Percentiles rank a stretch among this genome's conserved stretches.
Evolutionary conservation across 2,888 invertebrate genomes (phyloP).

Genomic region (Anticlea derivata): DNA sequence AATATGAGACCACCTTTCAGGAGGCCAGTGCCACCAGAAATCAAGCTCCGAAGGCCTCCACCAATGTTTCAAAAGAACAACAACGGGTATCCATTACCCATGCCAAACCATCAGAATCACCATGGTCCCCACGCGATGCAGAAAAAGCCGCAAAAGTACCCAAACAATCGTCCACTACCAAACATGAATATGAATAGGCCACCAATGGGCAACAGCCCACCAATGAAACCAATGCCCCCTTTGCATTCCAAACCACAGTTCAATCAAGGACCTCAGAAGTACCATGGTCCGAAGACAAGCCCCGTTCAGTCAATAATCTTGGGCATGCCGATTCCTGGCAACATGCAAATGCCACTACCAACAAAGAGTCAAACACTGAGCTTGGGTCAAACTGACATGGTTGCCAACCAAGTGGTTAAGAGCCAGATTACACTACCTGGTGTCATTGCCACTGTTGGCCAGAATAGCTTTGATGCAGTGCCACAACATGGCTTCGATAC

Average conservation of each 20-base stretch:
- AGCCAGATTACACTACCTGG: constrained; percentile 75
- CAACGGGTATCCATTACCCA: constrained; percentile 61
- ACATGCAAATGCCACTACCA: constrained; percentile 42
- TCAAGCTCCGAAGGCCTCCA: constrained; percentile 68
- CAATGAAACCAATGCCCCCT: constrained; percentile 66
- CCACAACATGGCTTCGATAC: constrained; percentile 56
- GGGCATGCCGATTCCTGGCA: constrained; percentile 52
- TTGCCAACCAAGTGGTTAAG: constrained; percentile 74
- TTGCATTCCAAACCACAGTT: constrained; percentile 42
- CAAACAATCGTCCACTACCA: constrained; percentile 49
- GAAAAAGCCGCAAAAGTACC: constrained; percentile 58
- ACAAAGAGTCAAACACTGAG: constrained; percentile 64
- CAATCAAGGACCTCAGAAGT: constrained; percentile 37
- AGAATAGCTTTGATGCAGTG: constrained; percentile 59
- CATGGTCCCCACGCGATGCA: constrained; percentile 51
- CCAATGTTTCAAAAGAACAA: constrained; percentile 56
- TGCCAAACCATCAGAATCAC: constrained; percentile 61
- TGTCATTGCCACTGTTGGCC: constrained; percentile 55
- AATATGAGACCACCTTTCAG: constrained; percentile 67
- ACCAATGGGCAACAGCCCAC: constrained; percentile 48
- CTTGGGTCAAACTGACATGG: constrained; percentile 69
- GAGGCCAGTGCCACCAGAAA: constrained; percentile 74
- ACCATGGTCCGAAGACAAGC: constrained; percentile 42
- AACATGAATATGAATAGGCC: constrained; percentile 57
- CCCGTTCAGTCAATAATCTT: constrained; percentile 57